These are phyloP conservation scores for Carassius carassius DNA, from an alignment of 2,113 vertebrate genomes.

Conservation along the genomic window DNA sequence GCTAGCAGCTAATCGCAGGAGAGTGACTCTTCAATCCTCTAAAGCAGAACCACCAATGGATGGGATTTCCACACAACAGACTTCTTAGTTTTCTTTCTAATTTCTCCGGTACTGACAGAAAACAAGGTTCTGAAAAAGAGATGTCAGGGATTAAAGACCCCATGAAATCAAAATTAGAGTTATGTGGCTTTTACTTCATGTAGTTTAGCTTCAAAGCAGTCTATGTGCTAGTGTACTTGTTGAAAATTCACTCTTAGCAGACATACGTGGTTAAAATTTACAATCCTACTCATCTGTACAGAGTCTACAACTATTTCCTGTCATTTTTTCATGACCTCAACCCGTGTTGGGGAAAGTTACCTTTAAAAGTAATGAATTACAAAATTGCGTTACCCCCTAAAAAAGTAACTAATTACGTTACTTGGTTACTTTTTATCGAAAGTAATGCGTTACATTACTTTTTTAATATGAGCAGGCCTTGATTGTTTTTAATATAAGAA, in stretches of 20 bases:
- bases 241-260: neutral
- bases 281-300: neutral
- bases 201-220: neutral
- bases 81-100: conserved; percentile 57
- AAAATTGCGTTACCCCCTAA: no score
- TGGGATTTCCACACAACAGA: conserved; percentile 65
- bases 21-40: conserved; percentile 64
- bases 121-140: neutral
- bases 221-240: neutral
- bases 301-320: no score
- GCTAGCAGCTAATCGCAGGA: conserved; percentile 60
- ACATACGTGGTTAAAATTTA: neutral
- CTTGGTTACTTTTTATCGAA: no score
- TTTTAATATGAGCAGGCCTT: no score
- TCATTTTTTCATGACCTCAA: neutral
- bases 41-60: conserved; percentile 66
- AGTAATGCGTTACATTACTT: no score
- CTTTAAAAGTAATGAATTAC: no score
- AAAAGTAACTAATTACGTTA: no score
- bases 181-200: neutral
- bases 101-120: conserved; percentile 25
- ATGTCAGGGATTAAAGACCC: neutral
- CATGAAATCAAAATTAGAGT: neutral
- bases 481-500: no score
- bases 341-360: no score